phyloP scores from a whole-genome alignment of 1,140 invertebrate genomes.

The Cryptotermes secundus region DNA sequence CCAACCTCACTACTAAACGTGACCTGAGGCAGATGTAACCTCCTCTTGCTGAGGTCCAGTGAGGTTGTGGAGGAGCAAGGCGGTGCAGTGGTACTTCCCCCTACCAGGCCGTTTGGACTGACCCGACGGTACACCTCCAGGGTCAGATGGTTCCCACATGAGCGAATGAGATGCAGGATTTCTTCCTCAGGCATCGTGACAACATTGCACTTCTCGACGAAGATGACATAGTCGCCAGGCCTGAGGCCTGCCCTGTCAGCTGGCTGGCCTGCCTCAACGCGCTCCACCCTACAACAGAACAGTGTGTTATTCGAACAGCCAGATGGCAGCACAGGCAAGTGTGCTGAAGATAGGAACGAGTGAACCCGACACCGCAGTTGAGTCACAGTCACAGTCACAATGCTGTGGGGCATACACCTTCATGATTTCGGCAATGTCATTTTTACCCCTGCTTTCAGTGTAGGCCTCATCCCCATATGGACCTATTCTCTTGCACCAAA shows the following conservation, averaged over 20 bases:
- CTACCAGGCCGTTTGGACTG: constrained; percentile 41
- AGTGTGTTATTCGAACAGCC: too few relatives aligned
- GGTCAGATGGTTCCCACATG: constrained; percentile 65
- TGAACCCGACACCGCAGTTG: too few relatives aligned
- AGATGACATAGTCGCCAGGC: constrained; percentile 83
- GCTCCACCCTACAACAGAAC: constrained; percentile 63
- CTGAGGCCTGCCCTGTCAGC: constrained; percentile 76
- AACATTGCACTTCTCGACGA: constrained; percentile 81
- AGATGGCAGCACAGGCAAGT: too few relatives aligned
- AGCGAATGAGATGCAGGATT: constrained; percentile 75
- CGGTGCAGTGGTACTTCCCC: constrained; percentile 46
- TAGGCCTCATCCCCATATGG: too few relatives aligned
- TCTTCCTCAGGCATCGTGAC: constrained; percentile 78
- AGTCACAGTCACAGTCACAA: too few relatives aligned
- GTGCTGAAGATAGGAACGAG: too few relatives aligned
- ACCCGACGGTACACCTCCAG: constrained; percentile 73
- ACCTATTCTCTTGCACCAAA: too few relatives aligned
- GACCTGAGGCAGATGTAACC: constrained; percentile 72
- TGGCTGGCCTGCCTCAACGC: constrained; percentile 78
- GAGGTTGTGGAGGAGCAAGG: constrained; percentile 47
- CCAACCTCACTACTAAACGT: constrained; percentile 83
- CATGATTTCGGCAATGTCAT: too few relatives aligned
- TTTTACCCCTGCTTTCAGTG: too few relatives aligned
- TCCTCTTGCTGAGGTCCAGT: constrained; percentile 56
- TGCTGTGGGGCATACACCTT: too few relatives aligned